Evolutionary conservation across 2,113 vertebrate genomes (phyloP).

Genomic region (Delphinus delphis): DNA sequence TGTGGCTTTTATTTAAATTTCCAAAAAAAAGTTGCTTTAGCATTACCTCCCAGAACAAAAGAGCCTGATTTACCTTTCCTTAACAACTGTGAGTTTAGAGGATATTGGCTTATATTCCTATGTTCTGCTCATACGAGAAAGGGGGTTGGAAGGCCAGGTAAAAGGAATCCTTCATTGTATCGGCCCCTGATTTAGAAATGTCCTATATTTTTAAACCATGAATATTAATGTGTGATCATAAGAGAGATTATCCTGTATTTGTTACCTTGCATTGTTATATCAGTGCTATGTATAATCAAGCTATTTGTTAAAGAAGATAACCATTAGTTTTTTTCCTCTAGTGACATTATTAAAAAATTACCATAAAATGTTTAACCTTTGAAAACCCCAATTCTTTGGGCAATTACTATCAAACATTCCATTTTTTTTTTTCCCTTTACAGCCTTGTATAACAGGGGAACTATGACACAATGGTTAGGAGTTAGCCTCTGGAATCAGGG

Average conservation of each 20-base stretch:
- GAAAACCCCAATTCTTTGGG: background rate
- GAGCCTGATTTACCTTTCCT: background rate
- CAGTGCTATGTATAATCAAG: background rate
- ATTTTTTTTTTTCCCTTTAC: background rate
- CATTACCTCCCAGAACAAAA: background rate
- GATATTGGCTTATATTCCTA: background rate
- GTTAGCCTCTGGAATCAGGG: background rate
- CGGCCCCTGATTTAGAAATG: background rate
- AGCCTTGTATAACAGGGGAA: background rate
- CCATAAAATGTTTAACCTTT: constrained; percentile 24
- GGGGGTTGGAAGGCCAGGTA: background rate
- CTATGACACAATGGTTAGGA: background rate
- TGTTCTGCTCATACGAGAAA: background rate
- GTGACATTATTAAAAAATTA: background rate
- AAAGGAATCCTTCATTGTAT: background rate
- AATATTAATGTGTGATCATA: background rate
- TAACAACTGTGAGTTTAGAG: constrained; percentile 13
- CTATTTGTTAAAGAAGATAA: constrained; percentile 25
- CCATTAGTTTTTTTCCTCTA: background rate
- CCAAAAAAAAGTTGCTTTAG: background rate
- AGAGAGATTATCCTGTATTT: background rate
- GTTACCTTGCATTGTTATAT: constrained; percentile 26
- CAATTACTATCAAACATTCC: constrained; percentile 2
- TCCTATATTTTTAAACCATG: background rate
- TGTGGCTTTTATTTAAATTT: constrained; percentile 5